Evolutionary conservation across 2,113 vertebrate species (phyloP).

Genomic region (Malurus cyaneus): DNA sequence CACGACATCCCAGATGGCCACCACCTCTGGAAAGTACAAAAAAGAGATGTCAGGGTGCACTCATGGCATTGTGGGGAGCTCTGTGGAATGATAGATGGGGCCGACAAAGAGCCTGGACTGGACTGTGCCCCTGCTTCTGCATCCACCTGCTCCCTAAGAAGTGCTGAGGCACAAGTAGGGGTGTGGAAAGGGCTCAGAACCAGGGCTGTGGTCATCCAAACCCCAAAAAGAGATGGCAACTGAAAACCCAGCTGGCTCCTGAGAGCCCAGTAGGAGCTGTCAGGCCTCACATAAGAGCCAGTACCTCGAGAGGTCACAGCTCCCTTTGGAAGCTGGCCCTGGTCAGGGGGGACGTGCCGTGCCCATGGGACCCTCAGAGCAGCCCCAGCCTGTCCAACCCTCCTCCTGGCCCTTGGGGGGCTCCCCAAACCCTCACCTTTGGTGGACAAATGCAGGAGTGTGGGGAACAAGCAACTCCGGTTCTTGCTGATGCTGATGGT

Average conservation of each 20-base stretch:
- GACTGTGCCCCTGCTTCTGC: neutral
- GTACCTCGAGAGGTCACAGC: neutral
- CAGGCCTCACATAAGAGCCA: neutral
- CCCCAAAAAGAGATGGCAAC: neutral
- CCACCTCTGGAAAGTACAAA: neutral
- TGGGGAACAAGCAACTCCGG: neutral
- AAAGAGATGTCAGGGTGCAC: neutral
- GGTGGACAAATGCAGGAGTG: neutral
- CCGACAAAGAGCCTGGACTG: neutral
- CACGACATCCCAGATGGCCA: neutral
- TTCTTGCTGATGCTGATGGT: neutral
- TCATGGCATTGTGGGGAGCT: fast-evolving
- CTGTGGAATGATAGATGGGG: neutral
- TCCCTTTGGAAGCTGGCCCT: neutral
- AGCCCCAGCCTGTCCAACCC: neutral
- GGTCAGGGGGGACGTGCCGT: too few relatives aligned
- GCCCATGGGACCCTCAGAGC: neutral
- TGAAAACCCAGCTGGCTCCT: neutral
- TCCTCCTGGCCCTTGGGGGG: neutral
- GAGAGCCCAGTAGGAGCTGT: neutral
- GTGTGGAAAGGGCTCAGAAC: neutral
- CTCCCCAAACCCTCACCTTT: neutral
- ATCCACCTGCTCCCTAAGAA: neutral
- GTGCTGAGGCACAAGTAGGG: neutral
- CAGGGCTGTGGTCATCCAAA: neutral